Evolutionary conservation across 35 echinoderm and acorn worm genomes (phyloP).

Genomic region (Lytechinus variegatus): DNA sequence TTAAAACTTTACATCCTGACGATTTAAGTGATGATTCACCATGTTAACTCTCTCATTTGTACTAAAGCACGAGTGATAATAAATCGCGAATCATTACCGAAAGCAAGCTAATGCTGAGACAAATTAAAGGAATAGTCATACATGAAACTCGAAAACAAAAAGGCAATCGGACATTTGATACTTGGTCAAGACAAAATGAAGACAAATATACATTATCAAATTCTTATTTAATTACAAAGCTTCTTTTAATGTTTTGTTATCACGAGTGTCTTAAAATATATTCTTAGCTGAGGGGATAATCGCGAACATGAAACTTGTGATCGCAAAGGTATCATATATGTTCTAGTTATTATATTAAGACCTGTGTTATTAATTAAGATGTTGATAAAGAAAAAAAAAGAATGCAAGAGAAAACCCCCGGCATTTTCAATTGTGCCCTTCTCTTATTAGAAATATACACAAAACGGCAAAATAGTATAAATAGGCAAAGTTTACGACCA

Average conservation of each 20-base stretch:
- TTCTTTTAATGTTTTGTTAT: background rate
- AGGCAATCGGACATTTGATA: background rate
- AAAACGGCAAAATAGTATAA: background rate
- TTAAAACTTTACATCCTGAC: background rate
- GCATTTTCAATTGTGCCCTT: background rate
- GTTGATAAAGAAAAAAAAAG: background rate
- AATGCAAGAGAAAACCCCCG: background rate
- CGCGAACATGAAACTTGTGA: background rate
- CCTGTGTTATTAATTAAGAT: background rate
- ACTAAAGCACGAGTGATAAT: background rate
- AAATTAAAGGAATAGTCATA: background rate
- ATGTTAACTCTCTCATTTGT: background rate
- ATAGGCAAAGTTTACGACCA: background rate
- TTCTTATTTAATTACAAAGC: background rate
- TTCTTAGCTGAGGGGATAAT: background rate
- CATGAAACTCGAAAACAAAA: background rate
- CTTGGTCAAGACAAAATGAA: background rate
- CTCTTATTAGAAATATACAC: background rate
- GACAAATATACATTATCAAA: background rate
- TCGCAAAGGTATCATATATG: background rate
- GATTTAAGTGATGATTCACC: background rate
- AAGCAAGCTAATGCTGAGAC: background rate
- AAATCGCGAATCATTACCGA: background rate
- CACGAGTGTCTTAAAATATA: background rate
- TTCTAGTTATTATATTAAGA: background rate